These are phyloP conservation scores for Calyptommatus sinebrachiatus DNA, from an alignment of 2,113 vertebrate genomes.

Conservation along the genomic window DNA sequence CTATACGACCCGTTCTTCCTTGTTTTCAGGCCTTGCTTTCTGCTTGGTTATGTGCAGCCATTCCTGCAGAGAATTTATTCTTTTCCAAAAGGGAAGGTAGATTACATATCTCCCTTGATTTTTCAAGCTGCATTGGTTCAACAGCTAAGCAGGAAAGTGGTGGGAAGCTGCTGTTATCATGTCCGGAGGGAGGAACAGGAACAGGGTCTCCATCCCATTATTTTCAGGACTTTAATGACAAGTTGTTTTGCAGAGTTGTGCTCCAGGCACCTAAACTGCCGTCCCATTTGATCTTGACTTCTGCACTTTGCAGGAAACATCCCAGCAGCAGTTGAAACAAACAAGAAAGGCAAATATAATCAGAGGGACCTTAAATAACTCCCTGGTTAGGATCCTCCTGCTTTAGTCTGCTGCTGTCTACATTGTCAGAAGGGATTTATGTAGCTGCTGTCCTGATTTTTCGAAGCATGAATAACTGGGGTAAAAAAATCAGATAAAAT, in stretches of 20 bases:
- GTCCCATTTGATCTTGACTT: constrained; percentile 65
- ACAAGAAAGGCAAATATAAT: constrained; percentile 33
- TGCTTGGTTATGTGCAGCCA: background rate
- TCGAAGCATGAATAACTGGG: too few species aligned
- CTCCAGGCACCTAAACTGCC: constrained; percentile 26
- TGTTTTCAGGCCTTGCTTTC: background rate
- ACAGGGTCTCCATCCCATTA: fast-evolving
- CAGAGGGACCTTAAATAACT: background rate
- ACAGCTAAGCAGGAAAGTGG: constrained; percentile 11
- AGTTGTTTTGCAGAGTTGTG: constrained; percentile 36
- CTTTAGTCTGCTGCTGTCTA: constrained; percentile 7
- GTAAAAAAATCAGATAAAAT: too few species aligned
- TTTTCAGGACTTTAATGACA: background rate
- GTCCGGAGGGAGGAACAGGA: background rate
- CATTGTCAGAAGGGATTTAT: background rate
- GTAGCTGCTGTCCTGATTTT: background rate
- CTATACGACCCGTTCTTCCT: too few species aligned
- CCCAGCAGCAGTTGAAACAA: constrained; percentile 41
- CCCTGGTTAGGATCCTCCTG: background rate
- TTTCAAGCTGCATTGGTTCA: background rate
- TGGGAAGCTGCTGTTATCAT: background rate
- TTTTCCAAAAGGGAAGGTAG: constrained; percentile 2
- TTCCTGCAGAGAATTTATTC: background rate
- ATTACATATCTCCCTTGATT: constrained; percentile 4
- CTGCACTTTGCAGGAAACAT: constrained; percentile 61